A percentile compares a stretch with the other conserved stretches of the same genome.
Evolutionary conservation across 2,113 vertebrate species (phyloP).

Genomic region (Callipepla californica): DNA sequence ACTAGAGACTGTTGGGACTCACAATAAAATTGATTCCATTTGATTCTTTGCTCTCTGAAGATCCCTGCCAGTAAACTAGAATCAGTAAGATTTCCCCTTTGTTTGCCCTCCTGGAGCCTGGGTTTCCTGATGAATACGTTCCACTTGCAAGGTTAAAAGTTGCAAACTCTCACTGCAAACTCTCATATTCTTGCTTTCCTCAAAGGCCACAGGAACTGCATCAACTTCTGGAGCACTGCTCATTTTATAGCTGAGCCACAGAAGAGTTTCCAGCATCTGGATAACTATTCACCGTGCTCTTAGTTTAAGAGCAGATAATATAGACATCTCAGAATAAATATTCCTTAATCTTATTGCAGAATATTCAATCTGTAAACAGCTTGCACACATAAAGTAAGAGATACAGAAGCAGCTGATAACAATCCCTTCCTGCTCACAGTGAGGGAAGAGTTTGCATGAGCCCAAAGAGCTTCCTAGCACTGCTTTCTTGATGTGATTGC

Average conservation of each 20-base stretch:
- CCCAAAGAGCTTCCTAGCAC: background rate
- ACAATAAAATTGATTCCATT: background rate
- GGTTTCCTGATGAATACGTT: accelerated
- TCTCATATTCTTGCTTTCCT: background rate
- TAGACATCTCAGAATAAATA: background rate
- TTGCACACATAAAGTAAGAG: background rate
- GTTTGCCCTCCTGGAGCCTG: background rate
- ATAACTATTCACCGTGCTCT: background rate
- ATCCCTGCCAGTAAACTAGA: background rate
- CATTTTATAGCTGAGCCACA: background rate
- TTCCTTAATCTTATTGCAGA: background rate
- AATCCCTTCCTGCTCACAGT: background rate
- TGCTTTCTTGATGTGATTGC: background rate
- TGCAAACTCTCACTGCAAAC: background rate
- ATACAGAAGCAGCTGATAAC: background rate
- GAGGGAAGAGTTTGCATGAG: background rate
- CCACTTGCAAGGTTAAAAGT: background rate
- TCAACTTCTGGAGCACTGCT: background rate
- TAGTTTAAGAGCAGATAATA: background rate
- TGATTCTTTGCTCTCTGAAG: background rate
- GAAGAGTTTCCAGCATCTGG: background rate
- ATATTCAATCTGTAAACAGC: background rate
- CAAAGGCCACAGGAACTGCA: background rate
- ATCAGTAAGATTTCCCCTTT: background rate
- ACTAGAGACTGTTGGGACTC: background rate